A percentile compares a stretch with the other conserved stretches of the same genome.
phyloP scores from a whole-genome alignment of 2,113 vertebrate species.

The Peromyscus polionotus region DNA sequence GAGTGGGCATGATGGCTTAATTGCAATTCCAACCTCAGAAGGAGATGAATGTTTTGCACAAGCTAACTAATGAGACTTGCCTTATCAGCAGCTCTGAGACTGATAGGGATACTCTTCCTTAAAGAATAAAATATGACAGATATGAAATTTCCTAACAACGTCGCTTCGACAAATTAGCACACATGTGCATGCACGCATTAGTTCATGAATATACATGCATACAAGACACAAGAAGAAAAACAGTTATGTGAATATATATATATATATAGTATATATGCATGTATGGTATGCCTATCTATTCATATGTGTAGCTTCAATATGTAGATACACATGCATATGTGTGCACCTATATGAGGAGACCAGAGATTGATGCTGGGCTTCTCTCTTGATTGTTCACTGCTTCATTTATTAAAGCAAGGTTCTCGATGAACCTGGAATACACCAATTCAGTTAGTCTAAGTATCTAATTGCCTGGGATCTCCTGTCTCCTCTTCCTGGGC shows the following conservation, averaged over 20 bases:
- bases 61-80: background rate
- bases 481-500: background rate
- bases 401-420: background rate
- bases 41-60: background rate
- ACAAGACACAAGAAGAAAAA: background rate
- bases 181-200: too few species aligned
- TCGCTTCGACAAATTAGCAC: background rate
- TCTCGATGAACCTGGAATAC: background rate
- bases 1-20: background rate
- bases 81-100: background rate
- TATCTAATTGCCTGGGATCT: background rate
- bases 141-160: background rate
- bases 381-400: background rate
- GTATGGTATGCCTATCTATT: background rate
- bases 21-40: background rate
- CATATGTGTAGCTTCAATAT: background rate
- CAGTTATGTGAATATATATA: background rate
- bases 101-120: background rate
- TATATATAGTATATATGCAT: background rate
- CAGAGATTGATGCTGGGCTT: background rate
- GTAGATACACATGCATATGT: background rate
- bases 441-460: background rate
- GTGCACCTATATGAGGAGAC: background rate
- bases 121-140: background rate
- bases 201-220: background rate